Evolutionary conservation across 2,113 vertebrate species (phyloP).

Genomic region (Arizona elegans): DNA sequence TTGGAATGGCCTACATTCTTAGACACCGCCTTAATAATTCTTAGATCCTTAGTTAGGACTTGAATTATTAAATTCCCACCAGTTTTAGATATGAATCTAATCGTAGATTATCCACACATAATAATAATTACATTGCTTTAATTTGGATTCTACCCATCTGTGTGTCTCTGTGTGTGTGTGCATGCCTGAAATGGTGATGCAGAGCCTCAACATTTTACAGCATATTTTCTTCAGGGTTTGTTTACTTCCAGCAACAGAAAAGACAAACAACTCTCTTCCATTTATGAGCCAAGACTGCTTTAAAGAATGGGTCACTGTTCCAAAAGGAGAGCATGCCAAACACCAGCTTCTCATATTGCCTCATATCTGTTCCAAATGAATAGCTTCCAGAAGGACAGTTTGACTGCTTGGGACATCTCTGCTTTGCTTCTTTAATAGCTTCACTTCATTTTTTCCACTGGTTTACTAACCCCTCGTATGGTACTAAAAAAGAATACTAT

Average conservation of each 20-base stretch:
- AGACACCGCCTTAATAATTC: background rate
- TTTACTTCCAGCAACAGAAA: constrained; percentile 59
- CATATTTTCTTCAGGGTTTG: constrained; percentile 68
- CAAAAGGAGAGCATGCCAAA: constrained; percentile 56
- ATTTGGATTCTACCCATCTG: constrained; percentile 55
- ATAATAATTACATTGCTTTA: constrained; percentile 42
- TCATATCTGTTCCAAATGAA: constrained; percentile 63
- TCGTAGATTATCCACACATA: background rate
- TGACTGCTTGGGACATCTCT: constrained; percentile 48
- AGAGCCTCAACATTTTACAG: constrained; percentile 65
- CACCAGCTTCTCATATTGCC: constrained; percentile 45
- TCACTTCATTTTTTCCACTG: constrained; percentile 37
- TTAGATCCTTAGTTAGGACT: background rate
- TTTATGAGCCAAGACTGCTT: constrained; percentile 67
- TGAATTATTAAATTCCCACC: background rate
- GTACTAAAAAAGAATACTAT: background rate
- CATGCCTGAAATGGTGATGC: constrained; percentile 64
- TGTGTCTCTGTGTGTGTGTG: background rate
- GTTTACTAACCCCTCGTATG: constrained; percentile 40
- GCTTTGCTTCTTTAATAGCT: constrained; percentile 48
- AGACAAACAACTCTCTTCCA: constrained; percentile 57
- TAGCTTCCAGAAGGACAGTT: constrained; percentile 51
- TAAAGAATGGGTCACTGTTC: constrained; percentile 59
- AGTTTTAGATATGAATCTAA: background rate
- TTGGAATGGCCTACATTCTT: background rate